phyloP scores from a whole-genome alignment of 2,888 invertebrate genomes.

The Apodemia hepburni region DNA sequence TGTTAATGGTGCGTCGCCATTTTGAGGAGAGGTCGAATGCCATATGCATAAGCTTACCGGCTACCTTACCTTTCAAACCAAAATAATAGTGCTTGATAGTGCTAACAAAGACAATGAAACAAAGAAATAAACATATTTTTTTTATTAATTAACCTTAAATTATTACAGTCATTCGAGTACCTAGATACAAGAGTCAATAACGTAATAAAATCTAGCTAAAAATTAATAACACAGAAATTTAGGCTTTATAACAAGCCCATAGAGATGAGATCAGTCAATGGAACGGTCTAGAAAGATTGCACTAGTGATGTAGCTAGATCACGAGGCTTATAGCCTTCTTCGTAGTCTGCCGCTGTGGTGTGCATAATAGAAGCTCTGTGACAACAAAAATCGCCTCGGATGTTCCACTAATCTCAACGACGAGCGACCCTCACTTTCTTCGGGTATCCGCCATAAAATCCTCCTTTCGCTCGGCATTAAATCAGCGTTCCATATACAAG shows the following conservation, averaged over 20 bases:
- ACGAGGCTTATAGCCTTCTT: conserved; percentile 39
- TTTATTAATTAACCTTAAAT: conserved; percentile 62
- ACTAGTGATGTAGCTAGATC: conserved; percentile 35
- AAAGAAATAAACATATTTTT: conserved; percentile 35
- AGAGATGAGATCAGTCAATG: conserved; percentile 66
- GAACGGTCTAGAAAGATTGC: conserved; percentile 59
- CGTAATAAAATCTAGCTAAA: conserved; percentile 65
- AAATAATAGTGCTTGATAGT: not conserved
- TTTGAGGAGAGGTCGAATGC: not conserved
- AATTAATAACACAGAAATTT: conserved; percentile 73
- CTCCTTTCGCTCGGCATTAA: conserved; percentile 64
- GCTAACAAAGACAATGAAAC: conserved; percentile 26
- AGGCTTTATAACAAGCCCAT: conserved; percentile 73
- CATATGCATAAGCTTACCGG: not conserved
- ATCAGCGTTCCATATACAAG: conserved; percentile 62
- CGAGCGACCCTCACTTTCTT: conserved; percentile 55
- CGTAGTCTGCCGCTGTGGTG: conserved; percentile 45
- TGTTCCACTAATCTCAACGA: conserved; percentile 72
- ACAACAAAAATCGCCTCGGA: conserved; percentile 61
- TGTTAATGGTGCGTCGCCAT: no score
- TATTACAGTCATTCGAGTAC: conserved; percentile 66
- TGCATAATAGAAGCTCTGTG: conserved; percentile 58
- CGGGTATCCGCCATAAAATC: conserved; percentile 66
- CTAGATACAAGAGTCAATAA: conserved; percentile 52
- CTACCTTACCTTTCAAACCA: not conserved